phyloP scores from a whole-genome alignment of 1,140 invertebrate species.

The Bombus pyrosoma region DNA sequence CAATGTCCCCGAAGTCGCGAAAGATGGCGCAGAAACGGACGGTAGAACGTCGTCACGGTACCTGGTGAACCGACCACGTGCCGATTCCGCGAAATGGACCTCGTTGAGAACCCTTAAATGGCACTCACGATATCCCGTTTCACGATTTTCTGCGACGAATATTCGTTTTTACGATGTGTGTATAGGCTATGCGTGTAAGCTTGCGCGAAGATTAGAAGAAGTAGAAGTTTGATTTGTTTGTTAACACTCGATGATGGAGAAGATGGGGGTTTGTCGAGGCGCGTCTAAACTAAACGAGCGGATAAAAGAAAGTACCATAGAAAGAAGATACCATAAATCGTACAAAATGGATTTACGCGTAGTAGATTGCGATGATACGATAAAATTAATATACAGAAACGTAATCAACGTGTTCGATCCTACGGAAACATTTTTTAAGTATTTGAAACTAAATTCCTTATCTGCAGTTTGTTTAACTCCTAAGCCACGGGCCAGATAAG shows the following conservation, averaged over 20 bases:
- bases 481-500: neutral
- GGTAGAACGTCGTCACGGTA: neutral
- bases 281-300: too few species aligned
- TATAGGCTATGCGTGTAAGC: neutral
- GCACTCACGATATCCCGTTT: neutral
- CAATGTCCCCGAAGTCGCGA: constrained; percentile 61
- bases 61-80: neutral
- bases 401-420: neutral
- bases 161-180: neutral
- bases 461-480: neutral
- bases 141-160: neutral
- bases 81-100: neutral
- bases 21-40: constrained; percentile 58
- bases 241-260: neutral
- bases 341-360: too few species aligned
- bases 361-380: neutral
- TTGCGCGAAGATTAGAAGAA: neutral
- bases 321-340: too few species aligned
- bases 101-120: too few species aligned
- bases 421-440: neutral
- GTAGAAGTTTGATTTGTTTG: neutral
- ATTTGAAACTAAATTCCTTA: neutral
- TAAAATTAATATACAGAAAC: too few species aligned
- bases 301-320: too few species aligned
- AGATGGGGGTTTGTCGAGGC: neutral